Conservation (phyloP, 2,888 invertebrate species). For the Pharmacophagus antenor region DNA sequence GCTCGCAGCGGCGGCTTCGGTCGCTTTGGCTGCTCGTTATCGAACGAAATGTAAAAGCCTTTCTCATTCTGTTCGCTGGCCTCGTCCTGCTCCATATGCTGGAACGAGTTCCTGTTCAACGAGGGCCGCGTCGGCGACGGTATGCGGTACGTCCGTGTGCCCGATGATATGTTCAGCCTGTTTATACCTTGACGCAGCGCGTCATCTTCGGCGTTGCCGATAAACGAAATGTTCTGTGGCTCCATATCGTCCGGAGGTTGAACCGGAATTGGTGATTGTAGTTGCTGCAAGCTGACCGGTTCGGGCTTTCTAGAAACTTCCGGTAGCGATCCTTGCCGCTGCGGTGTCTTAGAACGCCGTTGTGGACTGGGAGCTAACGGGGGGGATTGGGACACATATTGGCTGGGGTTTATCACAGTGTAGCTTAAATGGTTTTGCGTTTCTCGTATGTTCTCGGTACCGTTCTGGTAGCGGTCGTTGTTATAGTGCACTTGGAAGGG, state of each 20-base stretch:
- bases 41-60: constrained; percentile 96
- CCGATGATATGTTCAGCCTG: constrained; percentile 91
- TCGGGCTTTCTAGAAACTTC: constrained; percentile 51
- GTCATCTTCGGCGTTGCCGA: constrained; percentile 85
- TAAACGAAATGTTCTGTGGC: constrained; percentile 95
- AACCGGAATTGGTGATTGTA: constrained; percentile 82
- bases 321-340: constrained; percentile 78
- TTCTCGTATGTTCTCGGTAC: constrained; percentile 80
- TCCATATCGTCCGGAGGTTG: constrained; percentile 93
- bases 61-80: constrained; percentile 82
- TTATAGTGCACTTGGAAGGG: constrained; percentile 65
- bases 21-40: constrained; percentile 91
- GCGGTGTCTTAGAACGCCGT: constrained; percentile 80
- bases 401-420: constrained; percentile 79
- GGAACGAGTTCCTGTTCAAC: constrained; percentile 86
- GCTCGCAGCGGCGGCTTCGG: constrained; percentile 92
- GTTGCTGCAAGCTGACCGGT: constrained; percentile 76
- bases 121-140: constrained; percentile 92
- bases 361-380: constrained; percentile 84
- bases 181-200: constrained; percentile 84
- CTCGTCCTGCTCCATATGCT: constrained; percentile 65
- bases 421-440: constrained; percentile 79
- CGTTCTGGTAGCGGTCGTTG: constrained; percentile 83
- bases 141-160: constrained; percentile 92
- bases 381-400: constrained; percentile 78